phyloP scores from a whole-genome alignment of 1,140 invertebrate species.

The Temnothorax nylanderi region DNA sequence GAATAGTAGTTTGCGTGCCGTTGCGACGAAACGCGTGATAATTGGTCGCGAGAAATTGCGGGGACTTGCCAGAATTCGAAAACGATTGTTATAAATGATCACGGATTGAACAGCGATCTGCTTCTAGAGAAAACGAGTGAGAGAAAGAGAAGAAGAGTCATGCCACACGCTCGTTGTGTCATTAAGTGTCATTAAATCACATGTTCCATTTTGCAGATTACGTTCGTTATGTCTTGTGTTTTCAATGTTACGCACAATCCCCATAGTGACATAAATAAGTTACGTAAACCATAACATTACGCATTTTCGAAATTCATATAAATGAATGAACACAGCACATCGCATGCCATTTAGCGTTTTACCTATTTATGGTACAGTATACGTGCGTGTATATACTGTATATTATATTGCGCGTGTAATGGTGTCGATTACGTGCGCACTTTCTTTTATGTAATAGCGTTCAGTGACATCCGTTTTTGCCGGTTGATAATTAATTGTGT shows the following conservation, averaged over 20 bases:
- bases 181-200: not conserved
- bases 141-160: not conserved
- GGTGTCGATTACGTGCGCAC: not conserved
- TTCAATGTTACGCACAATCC: not conserved
- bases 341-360: not conserved
- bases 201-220: not conserved
- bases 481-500: slow-evolving; percentile 38
- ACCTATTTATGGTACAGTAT: slow-evolving; percentile 20
- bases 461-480: not conserved
- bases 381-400: not conserved
- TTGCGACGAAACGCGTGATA: slow-evolving; percentile 10
- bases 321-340: not conserved
- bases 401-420: not conserved
- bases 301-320: slow-evolving; percentile 1
- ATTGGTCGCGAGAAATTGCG: slow-evolving; percentile 23
- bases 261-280: not conserved
- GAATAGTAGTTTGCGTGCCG: not conserved
- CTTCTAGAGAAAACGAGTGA: not conserved
- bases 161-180: not conserved
- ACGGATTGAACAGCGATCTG: not conserved
- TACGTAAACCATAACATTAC: not conserved
- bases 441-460: slow-evolving; percentile 4
- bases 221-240: not conserved
- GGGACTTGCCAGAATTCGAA: not conserved
- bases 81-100: slow-evolving; percentile 7